Conservation (phyloP, 2,888 invertebrate genomes). For the Cerceris ruficornis region DNA sequence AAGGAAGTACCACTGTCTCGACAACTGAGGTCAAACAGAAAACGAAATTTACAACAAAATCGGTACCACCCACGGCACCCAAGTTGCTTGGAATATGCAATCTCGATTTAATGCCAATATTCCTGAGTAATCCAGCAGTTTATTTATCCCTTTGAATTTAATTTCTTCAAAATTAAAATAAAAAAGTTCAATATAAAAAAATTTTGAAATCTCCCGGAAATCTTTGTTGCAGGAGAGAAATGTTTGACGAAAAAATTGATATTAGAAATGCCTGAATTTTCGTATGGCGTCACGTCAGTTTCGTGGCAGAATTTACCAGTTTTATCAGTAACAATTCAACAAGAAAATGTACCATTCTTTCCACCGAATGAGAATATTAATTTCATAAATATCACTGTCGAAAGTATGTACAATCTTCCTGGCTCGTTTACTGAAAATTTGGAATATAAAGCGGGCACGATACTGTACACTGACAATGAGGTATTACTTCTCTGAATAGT, state of each 20-base stretch:
- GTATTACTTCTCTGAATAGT: slow-evolving; percentile 38
- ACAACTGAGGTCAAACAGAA: slow-evolving; percentile 8
- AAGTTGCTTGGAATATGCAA: slow-evolving; percentile 69
- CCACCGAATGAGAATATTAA: slow-evolving; percentile 52
- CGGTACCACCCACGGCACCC: background rate
- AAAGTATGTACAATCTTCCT: slow-evolving; percentile 72
- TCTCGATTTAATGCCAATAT: slow-evolving; percentile 70
- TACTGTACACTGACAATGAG: slow-evolving; percentile 56
- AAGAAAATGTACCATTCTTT: slow-evolving; percentile 41
- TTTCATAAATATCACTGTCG: slow-evolving; percentile 70
- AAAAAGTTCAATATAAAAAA: too few species aligned
- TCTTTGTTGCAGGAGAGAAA: slow-evolving; percentile 61
- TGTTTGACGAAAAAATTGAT: slow-evolving; percentile 62
- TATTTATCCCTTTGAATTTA: too few species aligned
- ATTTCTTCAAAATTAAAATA: too few species aligned
- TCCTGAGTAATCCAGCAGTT: slow-evolving; percentile 61
- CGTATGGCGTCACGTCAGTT: slow-evolving; percentile 44
- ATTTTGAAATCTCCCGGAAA: too few species aligned
- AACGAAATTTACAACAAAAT: slow-evolving; percentile 20
- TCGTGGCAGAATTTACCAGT: slow-evolving; percentile 71
- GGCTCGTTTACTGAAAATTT: slow-evolving; percentile 54
- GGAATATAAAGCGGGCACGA: slow-evolving; percentile 68
- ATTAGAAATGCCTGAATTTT: slow-evolving; percentile 59
- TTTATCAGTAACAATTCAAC: slow-evolving; percentile 57
- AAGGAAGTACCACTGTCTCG: background rate